Base-by-base conservation (phyloP, 2,888 invertebrate species). In the Scrobipalpa costella region DNA sequence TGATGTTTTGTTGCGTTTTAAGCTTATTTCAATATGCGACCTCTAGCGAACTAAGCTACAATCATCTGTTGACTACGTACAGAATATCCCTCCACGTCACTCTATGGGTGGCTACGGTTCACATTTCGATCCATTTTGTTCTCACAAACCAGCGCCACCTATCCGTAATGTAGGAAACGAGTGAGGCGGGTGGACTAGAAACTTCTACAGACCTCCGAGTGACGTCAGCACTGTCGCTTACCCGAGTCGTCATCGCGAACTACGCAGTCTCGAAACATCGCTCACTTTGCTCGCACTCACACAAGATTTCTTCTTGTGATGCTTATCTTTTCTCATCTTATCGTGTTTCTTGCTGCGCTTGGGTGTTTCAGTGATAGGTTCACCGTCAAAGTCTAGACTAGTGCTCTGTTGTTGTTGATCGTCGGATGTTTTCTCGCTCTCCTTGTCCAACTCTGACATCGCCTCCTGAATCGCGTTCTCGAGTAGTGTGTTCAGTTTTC, bases 391-490 rank as follows among this genome's bases (percentile, higher is more conserved):
- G 11, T 63, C 57, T 27, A 63, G 68, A 9, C 52, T 66, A 11
- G 62, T 55, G 17, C 36, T 64, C 9, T 66, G 67, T n/a, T 44
- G 67, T n/a, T 44, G n/a, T n/a, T n/a, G 67, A 19, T 5, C 60
- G 1, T 71, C 73, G 1, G 58, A 61, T 21, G 65, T 60, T 8
- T 61, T 64, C 40, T 92, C 92, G 38, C 92, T 92, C 79, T 93
- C 93, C 82, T 95, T 94, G 87, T 97, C 97, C 79, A 98, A 90
- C 85, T 97, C 97, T 69, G 95, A 93, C 97, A 98, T 97, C 64
- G 97, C 97, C 90, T 98, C 97, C 92, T 98, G 97, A 80, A 98
- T 97, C 63, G 97, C 97, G 80, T 96, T 96, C 89, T 98, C 97
- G 78, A 98, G 92, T 84, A 96, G 95, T 72, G 95, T 94, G 89